Evolutionary conservation across 2,888 invertebrate species (phyloP), one percentile per base, ranked within the genome.

Genomic region (Himalopsyche kuldschensis): DNA sequence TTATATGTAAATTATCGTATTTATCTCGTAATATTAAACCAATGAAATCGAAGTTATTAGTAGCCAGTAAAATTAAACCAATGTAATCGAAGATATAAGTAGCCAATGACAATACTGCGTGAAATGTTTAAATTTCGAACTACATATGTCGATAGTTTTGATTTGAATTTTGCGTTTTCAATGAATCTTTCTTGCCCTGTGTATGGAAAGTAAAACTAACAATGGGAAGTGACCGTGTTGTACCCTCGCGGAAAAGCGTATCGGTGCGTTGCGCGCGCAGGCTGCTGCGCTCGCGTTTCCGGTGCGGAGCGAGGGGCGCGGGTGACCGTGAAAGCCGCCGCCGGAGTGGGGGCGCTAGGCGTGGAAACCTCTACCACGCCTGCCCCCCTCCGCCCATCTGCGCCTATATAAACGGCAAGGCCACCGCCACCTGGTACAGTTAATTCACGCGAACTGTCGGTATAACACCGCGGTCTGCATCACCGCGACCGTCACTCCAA

Each of bases 381-480:
- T 89, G 89, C 88, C 88, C 89, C 90, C 90, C 90, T 89, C 87
- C 87, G 55, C 30, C 41, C 87, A 88, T 88, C 88, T 88, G 88
- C 82, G 89, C 90, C 91, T 92, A 92, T 92, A 92, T 91, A 90
- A 86, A 75, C 80, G 88, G 91, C 92, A 92, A 92, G 91, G 92
- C 91, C 91, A 91, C 89, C 87, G 89, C 89, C 90, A 90, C 41
- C 88, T 90, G 87, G 89, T 90, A 86, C 86, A 83, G 90, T 91
- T 91, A 91, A 91, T 90, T 78, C 47, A 46, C 47, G 89, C 90
- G 89, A 88, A 87, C 88, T 69, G 69, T 81, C 35, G 81, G 81
- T 78, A 31, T 88, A 87, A 80, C 90, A 87, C 87, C 77, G 84
- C 82, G 87, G 88, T 88, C 88, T 87, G 88, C 86, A 88, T 88